Evolutionary conservation across 1,140 invertebrate genomes (phyloP), one percentile per base, ranked within the genome.

Genomic region (Sarcophaga peregrina): DNA sequence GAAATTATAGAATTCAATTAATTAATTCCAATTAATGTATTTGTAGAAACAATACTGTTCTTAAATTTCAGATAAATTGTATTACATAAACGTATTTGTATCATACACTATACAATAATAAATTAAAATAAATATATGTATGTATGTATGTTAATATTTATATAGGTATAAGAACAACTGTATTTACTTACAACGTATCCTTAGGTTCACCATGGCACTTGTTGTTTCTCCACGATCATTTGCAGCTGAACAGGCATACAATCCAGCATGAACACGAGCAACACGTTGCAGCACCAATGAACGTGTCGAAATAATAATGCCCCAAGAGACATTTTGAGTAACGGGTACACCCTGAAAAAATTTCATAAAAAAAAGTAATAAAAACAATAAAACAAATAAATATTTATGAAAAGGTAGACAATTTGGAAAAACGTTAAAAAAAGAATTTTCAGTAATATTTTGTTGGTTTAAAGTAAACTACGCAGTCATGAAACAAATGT

Each of bases 251-350:
- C 96, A 97, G 73, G 95, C 95, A 90, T 97, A 98, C 85, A 94
- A 93, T 0, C 96, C 96, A 52, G 95, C 94, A 86, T 96, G 94
- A 81, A 95, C 93, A 62, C 96, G 92, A 6, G 94, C 94, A 84
- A 97, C 96, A 85, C 95, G 94, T 91, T 97, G 96, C 54, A 97
- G 92, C 6, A 97, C 96, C 84, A 97, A 91, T 85, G 95, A 97
- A 87, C 96, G 94, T 20, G 96, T 96, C 86, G 96, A 97, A 87
- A 97, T 95, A 86, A 97, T 96, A 81, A 97, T 93, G 72, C 96
- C 95, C 11, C 94, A 93, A n/a, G 95, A 95, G 87, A 96, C 93
- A 90, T 96, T 97, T 91, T 97, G 96, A 82, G 93, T 93, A 81
- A 97, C 93, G 82, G 94, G 90, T 74, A 93, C 92, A n/a, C 95